phyloP scores from a whole-genome alignment of 2,888 invertebrate species.

The Ectemnius continuus region DNA sequence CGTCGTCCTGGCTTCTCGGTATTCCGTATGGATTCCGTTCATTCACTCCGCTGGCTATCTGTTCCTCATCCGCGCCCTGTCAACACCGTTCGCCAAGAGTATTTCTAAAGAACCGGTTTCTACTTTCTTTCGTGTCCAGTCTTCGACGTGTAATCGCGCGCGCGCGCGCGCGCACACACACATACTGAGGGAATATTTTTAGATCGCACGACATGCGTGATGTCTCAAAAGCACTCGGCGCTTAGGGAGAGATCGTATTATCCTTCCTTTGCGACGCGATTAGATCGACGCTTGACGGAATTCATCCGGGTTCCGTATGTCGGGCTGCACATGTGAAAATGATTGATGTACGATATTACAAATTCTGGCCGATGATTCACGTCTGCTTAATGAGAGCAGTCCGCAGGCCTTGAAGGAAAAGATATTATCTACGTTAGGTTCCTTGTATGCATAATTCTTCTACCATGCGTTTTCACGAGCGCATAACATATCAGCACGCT shows the following conservation, averaged over 20 bases:
- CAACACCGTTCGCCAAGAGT: constrained; percentile 4
- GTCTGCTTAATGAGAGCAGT: no score
- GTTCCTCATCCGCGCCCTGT: constrained; percentile 3
- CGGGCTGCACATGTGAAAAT: neutral
- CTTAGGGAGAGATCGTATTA: no score
- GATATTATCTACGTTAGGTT: no score
- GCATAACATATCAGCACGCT: no score
- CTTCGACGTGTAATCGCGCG: constrained; percentile 27
- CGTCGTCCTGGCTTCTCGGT: neutral
- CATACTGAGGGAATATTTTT: constrained; percentile 31
- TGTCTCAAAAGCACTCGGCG: constrained; percentile 15
- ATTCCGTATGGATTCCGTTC: constrained; percentile 1
- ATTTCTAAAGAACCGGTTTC: constrained; percentile 37
- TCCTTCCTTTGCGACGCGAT: no score
- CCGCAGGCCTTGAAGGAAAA: no score
- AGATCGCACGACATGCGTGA: constrained; percentile 15
- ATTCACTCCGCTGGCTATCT: neutral
- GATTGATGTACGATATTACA: neutral
- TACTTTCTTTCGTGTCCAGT: constrained; percentile 26
- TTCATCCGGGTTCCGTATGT: no score
- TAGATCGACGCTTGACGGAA: no score
- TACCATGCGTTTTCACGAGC: no score
- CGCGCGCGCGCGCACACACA: no score
- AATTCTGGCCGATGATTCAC: neutral
- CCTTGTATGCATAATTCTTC: no score